Conservation (phyloP, 2,888 invertebrate genomes). For the Baronia brevicornis region DNA sequence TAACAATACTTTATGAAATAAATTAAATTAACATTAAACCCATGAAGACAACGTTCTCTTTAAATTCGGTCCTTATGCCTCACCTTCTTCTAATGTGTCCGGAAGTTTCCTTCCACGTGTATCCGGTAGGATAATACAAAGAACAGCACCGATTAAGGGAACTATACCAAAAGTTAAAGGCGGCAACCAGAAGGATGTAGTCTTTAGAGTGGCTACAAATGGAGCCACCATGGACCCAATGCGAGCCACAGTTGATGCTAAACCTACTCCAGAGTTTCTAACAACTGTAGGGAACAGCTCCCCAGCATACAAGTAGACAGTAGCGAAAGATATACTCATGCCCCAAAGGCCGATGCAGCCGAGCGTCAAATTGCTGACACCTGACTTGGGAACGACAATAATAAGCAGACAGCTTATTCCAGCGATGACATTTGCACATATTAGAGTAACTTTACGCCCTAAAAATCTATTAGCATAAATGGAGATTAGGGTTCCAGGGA, state of each 20-base stretch:
- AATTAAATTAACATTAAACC: too few species aligned
- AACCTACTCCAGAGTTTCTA: constrained; percentile 89
- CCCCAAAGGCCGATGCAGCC: constrained; percentile 87
- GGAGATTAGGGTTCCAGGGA: constrained; percentile 78
- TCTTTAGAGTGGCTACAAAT: constrained; percentile 81
- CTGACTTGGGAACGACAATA: constrained; percentile 66
- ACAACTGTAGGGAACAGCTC: constrained; percentile 93
- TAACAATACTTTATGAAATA: too few species aligned
- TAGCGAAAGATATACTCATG: constrained; percentile 88
- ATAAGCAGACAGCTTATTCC: constrained; percentile 80
- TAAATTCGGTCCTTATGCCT: constrained; percentile 62
- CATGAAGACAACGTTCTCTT: too few species aligned
- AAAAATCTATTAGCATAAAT: constrained; percentile 79
- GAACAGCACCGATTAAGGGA: constrained; percentile 80
- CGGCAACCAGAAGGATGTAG: constrained; percentile 77
- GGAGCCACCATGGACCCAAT: constrained; percentile 91
- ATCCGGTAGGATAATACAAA: constrained; percentile 84
- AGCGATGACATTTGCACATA: constrained; percentile 78
- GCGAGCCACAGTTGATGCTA: constrained; percentile 89
- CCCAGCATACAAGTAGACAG: constrained; percentile 90
- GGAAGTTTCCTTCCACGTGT: constrained; percentile 85
- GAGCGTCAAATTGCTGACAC: constrained; percentile 74
- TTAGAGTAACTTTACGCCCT: constrained; percentile 81
- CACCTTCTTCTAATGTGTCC: constrained; percentile 88
- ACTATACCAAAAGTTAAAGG: constrained; percentile 83